Evolutionary conservation across 2,797 vertebrate species (phyloP), one percentile per base, ranked within the genome.

Genomic region (Schizopygopsis malacanthus): DNA sequence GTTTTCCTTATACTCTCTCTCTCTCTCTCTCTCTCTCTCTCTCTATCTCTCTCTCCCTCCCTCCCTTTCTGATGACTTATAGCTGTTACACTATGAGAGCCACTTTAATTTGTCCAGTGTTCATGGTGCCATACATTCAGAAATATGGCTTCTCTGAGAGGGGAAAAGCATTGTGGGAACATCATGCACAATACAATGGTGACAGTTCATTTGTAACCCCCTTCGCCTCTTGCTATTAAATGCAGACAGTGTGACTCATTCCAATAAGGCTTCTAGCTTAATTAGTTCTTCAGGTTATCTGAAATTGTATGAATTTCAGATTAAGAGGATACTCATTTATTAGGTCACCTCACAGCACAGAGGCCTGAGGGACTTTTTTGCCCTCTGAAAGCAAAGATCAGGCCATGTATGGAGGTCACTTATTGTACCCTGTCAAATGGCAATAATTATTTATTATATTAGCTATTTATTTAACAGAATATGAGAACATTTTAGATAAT

Each of bases 151-250:
- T 91, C 90, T 89, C 89, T 84, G 80, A 88, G 83, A 47, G 77
- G 54, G 86, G 87, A 85, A 90, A 92, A 91, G 92, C 90, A 76
- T 85, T 93, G 92, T 91, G 90, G 92, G 85, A 91, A 93, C 91
- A 91, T 88, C 88, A 90, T 91, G 90, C 91, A 86, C 91, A 87
- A 90, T 90, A 86, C 89, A 92, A 91, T 89, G 88, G 89, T 90
- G 81, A 39, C 70, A 91, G 91, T 88, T 87, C 88, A 92, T 94
- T 92, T 92, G 90, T 92, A 91, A 91, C 92, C 87, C 77, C 13
- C 59, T 75, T 86, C 43, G 61, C 81, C 43, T 82, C 15, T 2
- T n/a, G 83, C 87, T 91, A 61, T 73, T 85, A 86, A 76, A 86
- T 61, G 81, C 47, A 63, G 41, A 37, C 50, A 71, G 47, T 54